A percentile compares a stretch with the other conserved stretches of the same genome.
Conservation (phyloP, 2,888 invertebrate species). For the Quadriops clusia region DNA sequence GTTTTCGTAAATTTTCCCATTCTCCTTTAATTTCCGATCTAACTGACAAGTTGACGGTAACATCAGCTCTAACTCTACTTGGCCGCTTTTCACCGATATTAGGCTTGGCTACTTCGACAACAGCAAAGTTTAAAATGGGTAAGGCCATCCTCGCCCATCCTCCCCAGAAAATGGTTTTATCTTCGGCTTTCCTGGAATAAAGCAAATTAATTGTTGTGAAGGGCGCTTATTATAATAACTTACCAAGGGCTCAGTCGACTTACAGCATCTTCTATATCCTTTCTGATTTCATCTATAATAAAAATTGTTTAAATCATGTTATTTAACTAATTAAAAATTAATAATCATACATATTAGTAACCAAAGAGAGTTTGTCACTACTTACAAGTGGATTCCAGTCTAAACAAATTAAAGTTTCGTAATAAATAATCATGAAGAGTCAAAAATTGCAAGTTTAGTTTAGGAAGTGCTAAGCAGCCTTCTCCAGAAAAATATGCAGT, state of each 20-base stretch:
- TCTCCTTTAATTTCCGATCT: constrained; percentile 85
- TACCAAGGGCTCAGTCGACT: constrained; percentile 91
- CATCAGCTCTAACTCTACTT: constrained; percentile 89
- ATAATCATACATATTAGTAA: constrained; percentile 1
- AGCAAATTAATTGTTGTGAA: not conserved
- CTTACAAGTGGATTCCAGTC: constrained; percentile 94
- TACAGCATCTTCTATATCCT: constrained; percentile 95
- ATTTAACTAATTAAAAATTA: constrained; percentile 1
- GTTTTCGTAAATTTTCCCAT: constrained; percentile 93
- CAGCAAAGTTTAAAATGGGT: constrained; percentile 81
- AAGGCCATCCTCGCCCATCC: constrained; percentile 99
- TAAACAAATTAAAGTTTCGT: constrained; percentile 93
- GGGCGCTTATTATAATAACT: constrained; percentile 22
- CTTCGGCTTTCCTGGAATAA: constrained; percentile 66
- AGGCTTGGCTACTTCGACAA: constrained; percentile 89
- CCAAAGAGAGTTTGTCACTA: constrained; percentile 26
- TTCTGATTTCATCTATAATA: constrained; percentile 85
- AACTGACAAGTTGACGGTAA: constrained; percentile 84
- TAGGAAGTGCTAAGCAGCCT: constrained; percentile 89
- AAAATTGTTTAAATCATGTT: constrained; percentile 13
- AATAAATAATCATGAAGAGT: constrained; percentile 96
- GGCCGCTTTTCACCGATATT: constrained; percentile 87
- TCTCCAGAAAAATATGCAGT: constrained; percentile 95
- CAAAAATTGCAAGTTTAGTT: constrained; percentile 94
- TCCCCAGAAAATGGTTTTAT: constrained; percentile 76